Evolutionary conservation across 2,797 vertebrate species (phyloP).

Genomic region (Schizothorax lantsangensis): DNA sequence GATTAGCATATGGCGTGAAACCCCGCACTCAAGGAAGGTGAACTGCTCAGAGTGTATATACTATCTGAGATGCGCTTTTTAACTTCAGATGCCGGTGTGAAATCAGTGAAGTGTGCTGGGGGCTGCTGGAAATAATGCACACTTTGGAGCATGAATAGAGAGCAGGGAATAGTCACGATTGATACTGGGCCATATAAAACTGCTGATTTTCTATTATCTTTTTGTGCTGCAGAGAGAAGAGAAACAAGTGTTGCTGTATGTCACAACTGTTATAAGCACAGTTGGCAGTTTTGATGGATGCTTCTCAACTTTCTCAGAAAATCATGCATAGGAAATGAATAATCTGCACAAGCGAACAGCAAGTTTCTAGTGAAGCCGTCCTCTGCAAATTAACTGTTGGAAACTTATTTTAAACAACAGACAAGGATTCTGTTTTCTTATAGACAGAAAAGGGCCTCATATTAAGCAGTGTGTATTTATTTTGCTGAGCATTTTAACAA

Average conservation of each 20-base stretch:
- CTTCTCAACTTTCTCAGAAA: conserved; percentile 14
- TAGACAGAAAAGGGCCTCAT: background rate
- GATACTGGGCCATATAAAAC: conserved; percentile 8
- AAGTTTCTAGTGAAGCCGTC: conserved; percentile 2
- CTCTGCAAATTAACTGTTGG: conserved; percentile 1
- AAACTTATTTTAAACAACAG: background rate
- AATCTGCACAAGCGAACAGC: background rate
- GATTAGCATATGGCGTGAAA: conserved; percentile 31
- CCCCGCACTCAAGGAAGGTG: background rate
- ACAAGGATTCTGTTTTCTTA: conserved; percentile 3
- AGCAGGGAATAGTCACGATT: conserved; percentile 18
- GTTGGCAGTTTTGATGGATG: conserved; percentile 46
- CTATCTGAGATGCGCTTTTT: conserved; percentile 31
- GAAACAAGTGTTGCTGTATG: conserved; percentile 19
- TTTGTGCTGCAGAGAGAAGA: background rate
- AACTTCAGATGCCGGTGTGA: conserved; percentile 29
- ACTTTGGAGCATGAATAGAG: conserved; percentile 25
- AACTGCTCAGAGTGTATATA: conserved; percentile 1
- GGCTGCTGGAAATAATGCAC: conserved; percentile 21
- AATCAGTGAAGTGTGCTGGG: conserved; percentile 36
- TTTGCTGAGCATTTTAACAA: background rate
- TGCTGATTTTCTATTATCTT: conserved; percentile 26
- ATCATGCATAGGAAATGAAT: background rate
- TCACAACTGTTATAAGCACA: conserved; percentile 11
- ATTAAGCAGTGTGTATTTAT: background rate